Conservation (phyloP, 1,140 invertebrate species). For the Trissolcus basalis region DNA sequence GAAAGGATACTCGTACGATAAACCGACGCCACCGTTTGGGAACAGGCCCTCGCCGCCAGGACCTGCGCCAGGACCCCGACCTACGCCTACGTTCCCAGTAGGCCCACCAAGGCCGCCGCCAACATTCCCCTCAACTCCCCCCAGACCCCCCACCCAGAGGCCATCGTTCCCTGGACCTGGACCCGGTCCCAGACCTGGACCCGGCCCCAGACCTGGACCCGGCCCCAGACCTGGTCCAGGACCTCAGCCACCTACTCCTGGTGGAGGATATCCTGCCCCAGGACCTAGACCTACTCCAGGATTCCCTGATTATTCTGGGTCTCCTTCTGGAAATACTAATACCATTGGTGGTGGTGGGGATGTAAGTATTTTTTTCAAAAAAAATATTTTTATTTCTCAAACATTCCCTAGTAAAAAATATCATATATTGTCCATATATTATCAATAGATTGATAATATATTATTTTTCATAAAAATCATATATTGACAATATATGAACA, state of each 20-base stretch:
- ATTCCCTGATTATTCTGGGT: slow-evolving; percentile 67
- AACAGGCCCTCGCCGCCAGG: slow-evolving; percentile 66
- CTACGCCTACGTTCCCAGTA: slow-evolving; percentile 51
- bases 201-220: slow-evolving; percentile 25
- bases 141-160: slow-evolving; percentile 26
- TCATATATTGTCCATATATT: too few species aligned
- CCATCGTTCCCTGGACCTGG: slow-evolving; percentile 40
- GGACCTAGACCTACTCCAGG: slow-evolving; percentile 65
- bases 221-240: slow-evolving; percentile 65
- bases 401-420: too few species aligned
- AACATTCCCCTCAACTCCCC: slow-evolving; percentile 52
- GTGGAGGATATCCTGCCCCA: too few species aligned
- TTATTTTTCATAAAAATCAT: too few species aligned
- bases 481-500: too few species aligned
- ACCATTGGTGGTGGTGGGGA: slow-evolving; percentile 27
- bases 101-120: slow-evolving; percentile 55
- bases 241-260: too few species aligned
- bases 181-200: slow-evolving; percentile 59
- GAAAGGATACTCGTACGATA: slow-evolving; percentile 79
- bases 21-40: slow-evolving; percentile 78
- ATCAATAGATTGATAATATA: too few species aligned
- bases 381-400: too few species aligned
- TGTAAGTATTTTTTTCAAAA: slow-evolving; percentile 32
- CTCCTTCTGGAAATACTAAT: slow-evolving; percentile 53
- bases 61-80: slow-evolving; percentile 55